These are phyloP conservation scores for Oxyura jamaicensis DNA, from an alignment of 2,113 vertebrate species.

Conservation along the genomic window DNA sequence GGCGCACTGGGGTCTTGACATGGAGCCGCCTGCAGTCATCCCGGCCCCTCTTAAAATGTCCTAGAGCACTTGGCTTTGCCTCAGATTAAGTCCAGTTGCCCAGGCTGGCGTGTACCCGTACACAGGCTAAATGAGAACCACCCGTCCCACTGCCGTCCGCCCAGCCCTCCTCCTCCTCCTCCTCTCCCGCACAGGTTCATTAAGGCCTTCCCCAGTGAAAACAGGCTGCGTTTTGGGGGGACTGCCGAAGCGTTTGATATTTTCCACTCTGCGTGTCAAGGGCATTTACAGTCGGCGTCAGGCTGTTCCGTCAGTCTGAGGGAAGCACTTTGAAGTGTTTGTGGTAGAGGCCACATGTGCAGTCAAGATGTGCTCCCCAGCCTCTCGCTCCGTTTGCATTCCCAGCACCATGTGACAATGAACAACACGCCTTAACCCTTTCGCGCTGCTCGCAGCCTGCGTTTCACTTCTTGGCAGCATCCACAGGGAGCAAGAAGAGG, in stretches of 20 bases:
- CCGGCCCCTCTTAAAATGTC: slow-evolving; percentile 33
- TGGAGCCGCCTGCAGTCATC: slow-evolving; percentile 17
- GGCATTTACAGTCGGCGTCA: slow-evolving; percentile 98
- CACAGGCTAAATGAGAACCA: slow-evolving; percentile 77
- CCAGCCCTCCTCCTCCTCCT: background rate
- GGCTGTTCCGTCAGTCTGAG: slow-evolving; percentile 93
- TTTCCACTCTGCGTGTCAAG: slow-evolving; percentile 97
- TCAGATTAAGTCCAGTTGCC: slow-evolving; percentile 55
- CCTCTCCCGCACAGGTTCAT: slow-evolving; percentile 71
- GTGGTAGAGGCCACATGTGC: slow-evolving; percentile 95
- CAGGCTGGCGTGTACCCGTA: background rate
- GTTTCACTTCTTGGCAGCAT: background rate
- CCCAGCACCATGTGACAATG: slow-evolving; percentile 94
- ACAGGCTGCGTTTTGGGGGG: slow-evolving; percentile 64
- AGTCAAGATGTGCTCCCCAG: slow-evolving; percentile 92
- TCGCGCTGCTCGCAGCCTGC: background rate
- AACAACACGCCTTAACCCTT: slow-evolving; percentile 89
- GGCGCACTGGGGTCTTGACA: slow-evolving; percentile 32
- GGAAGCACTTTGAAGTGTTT: slow-evolving; percentile 97
- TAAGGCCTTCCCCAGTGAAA: slow-evolving; percentile 73
- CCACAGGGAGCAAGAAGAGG: background rate
- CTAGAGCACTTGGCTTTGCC: slow-evolving; percentile 26
- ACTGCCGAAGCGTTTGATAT: slow-evolving; percentile 87
- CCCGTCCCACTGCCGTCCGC: slow-evolving; percentile 35
- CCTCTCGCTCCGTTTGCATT: slow-evolving; percentile 77